These are phyloP conservation scores for Julus scanicus DNA, from an alignment of 2,888 invertebrate species.

Conservation along the genomic window DNA sequence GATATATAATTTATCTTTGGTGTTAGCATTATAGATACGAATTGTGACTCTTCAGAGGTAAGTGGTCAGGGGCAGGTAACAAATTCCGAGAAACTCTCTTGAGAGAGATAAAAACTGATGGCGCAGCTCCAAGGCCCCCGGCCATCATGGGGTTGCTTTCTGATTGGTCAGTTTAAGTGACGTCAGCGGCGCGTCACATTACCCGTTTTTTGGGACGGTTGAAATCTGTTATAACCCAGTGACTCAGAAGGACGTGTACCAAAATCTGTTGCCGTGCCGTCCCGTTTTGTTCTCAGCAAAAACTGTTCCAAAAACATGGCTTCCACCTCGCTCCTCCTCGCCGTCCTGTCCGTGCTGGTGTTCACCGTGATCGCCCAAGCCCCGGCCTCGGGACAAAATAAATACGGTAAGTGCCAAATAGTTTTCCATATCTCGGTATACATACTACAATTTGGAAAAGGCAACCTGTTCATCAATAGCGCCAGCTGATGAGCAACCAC, in stretches of 20 bases:
- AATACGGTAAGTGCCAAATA: slow-evolving; percentile 12
- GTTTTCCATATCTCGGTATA: neutral
- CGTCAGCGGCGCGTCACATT: neutral
- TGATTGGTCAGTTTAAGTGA: neutral
- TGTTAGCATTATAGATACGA: neutral
- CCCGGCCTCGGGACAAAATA: neutral
- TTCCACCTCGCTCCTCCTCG: neutral
- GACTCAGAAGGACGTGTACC: neutral
- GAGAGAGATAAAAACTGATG: neutral
- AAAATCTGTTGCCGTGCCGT: neutral
- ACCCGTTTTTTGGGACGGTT: neutral
- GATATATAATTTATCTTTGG: neutral
- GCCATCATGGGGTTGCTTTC: neutral
- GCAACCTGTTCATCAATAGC: neutral
- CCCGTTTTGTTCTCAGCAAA: neutral
- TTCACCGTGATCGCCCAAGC: neutral
- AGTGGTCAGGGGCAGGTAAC: neutral
- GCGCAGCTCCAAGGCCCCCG: neutral
- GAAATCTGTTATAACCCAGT: slow-evolving; percentile 38
- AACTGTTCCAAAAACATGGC: slow-evolving; percentile 31
- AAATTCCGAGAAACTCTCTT: neutral
- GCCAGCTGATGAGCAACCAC: neutral
- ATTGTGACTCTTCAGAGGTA: neutral
- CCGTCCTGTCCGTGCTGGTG: neutral
- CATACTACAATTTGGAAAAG: neutral